phyloP scores from a whole-genome alignment of 2,888 invertebrate species.

The Thera obeliscata region DNA sequence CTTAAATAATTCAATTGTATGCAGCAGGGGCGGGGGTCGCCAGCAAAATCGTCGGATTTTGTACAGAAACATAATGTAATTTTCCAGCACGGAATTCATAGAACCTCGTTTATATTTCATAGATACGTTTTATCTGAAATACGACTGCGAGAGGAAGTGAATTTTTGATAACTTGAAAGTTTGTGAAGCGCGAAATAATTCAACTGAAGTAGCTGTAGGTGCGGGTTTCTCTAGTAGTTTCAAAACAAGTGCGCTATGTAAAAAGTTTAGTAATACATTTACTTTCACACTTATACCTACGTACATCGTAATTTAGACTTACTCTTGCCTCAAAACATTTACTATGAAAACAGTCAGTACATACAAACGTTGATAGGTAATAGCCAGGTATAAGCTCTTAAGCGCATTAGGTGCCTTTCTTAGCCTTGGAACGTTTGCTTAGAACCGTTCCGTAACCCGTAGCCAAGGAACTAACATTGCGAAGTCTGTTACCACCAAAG shows the following conservation, averaged over 20 bases:
- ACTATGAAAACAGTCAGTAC: slow-evolving; percentile 3
- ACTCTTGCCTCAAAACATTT: background rate
- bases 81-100: slow-evolving; percentile 29
- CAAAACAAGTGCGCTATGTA: background rate
- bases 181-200: slow-evolving; percentile 2
- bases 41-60: slow-evolving; percentile 56
- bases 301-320: background rate
- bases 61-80: slow-evolving; percentile 48
- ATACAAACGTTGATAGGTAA: slow-evolving; percentile 1
- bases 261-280: background rate
- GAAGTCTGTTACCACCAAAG: slow-evolving; percentile 13
- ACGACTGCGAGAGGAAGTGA: slow-evolving; percentile 11
- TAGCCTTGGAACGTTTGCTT: slow-evolving; percentile 20
- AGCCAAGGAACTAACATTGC: slow-evolving; percentile 11
- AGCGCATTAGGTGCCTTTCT: slow-evolving; percentile 19
- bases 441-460: slow-evolving; percentile 8
- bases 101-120: slow-evolving; percentile 29
- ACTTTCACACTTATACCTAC: background rate
- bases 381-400: slow-evolving; percentile 16
- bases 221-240: background rate
- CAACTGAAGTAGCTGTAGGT: background rate
- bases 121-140: slow-evolving; percentile 22
- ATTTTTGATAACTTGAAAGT: slow-evolving; percentile 16
- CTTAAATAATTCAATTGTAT: slow-evolving; percentile 63
- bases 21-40: slow-evolving; percentile 51